Evolutionary conservation across 2,888 invertebrate genomes (phyloP).

Genomic region (Aethes cnicana): DNA sequence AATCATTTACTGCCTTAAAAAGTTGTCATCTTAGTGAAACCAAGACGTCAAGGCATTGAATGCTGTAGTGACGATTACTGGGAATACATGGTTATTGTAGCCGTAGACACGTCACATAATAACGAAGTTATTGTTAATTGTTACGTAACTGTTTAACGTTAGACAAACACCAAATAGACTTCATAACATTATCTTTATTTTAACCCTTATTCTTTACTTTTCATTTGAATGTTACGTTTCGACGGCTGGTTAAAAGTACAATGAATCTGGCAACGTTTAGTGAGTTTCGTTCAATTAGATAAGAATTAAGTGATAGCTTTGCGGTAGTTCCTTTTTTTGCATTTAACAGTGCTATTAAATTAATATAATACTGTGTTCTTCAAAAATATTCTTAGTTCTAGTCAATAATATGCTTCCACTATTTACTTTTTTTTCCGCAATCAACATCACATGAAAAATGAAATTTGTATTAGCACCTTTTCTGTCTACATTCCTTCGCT

Average conservation of each 20-base stretch:
- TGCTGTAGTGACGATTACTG: constrained; percentile 4
- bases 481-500: constrained; percentile 63
- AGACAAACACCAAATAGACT: constrained; percentile 23
- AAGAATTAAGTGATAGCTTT: constrained; percentile 39
- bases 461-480: constrained; percentile 31
- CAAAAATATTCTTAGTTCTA: constrained; percentile 62
- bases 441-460: constrained; percentile 52
- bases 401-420: constrained; percentile 68
- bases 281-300: constrained; percentile 51
- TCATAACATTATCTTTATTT: background rate
- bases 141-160: constrained; percentile 23
- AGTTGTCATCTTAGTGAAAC: background rate
- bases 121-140: constrained; percentile 10
- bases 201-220: constrained; percentile 3
- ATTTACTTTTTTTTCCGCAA: constrained; percentile 39
- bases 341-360: constrained; percentile 52
- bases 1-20: background rate
- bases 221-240: constrained; percentile 12
- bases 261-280: constrained; percentile 53
- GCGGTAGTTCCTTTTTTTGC: constrained; percentile 61
- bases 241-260: constrained; percentile 49
- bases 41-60: background rate
- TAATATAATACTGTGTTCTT: constrained; percentile 47
- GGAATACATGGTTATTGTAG: constrained; percentile 7
- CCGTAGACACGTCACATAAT: background rate